Conservation (phyloP, 2,888 invertebrate genomes). For the Willowsia nigromaculata region DNA sequence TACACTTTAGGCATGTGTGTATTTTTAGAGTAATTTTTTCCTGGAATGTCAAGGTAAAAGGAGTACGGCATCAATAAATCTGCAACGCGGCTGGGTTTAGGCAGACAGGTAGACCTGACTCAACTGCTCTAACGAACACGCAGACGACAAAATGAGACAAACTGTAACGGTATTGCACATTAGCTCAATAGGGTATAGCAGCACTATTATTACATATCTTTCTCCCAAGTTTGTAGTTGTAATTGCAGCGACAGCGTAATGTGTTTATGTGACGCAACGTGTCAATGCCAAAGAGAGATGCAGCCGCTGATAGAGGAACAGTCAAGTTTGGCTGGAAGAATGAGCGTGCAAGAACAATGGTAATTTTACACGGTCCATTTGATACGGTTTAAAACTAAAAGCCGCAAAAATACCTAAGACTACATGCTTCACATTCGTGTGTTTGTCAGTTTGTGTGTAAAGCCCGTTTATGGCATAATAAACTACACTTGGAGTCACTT, state of each 20-base stretch:
- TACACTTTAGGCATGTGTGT: neutral
- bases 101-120: constrained; percentile 23
- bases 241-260: constrained; percentile 16
- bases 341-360: neutral
- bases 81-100: constrained; percentile 33
- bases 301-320: neutral
- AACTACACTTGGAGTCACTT: neutral
- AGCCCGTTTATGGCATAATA: neutral
- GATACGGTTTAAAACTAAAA: constrained; percentile 27
- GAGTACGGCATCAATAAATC: constrained; percentile 58
- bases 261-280: constrained; percentile 10
- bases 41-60: constrained; percentile 61
- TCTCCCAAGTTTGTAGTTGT: neutral
- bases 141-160: constrained; percentile 24
- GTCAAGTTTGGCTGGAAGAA: constrained; percentile 13
- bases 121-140: neutral
- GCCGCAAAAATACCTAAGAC: neutral
- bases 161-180: constrained; percentile 40
- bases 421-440: neutral
- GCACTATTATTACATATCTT: neutral
- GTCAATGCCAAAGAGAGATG: neutral
- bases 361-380: constrained; percentile 38
- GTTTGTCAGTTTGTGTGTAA: neutral
- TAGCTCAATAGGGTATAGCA: neutral
- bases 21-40: constrained; percentile 45